Base-by-base conservation (phyloP, 2,113 vertebrate genomes). In the Entosphenus tridentatus region DNA sequence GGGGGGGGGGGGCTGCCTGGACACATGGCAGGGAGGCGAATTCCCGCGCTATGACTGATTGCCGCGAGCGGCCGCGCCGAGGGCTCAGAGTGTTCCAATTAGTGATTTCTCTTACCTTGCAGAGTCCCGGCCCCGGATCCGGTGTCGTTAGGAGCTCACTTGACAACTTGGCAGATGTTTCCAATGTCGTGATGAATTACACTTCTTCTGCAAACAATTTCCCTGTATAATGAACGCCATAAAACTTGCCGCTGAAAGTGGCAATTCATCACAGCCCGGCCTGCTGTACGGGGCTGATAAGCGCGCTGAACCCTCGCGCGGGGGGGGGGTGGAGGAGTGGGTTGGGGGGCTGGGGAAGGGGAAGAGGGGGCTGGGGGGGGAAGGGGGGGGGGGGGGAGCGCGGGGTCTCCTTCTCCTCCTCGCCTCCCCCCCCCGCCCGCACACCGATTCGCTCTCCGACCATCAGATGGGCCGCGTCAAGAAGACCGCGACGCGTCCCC, bases 151-250 rank as follows among this genome's bases (percentile, higher is more conserved):
- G 21, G 62, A 65, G 39, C 62, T n/a, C n/a, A 65, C 62, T 65
- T 65, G 62, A 65, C 62, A 65, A 21, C 62, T 65, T 65, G 62
- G 62, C 62, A 65, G 62, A 65, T 65, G 62, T 65, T 65, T 65
- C 62, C 21, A 65, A 21, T 65, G 62, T 65, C 62, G n/a, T 65
- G 62, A 65, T 65, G 62, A 65, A 65, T 65, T 65, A 65, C 62
- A 65, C 62, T 65, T n/a, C 62, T 65, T 65, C 62, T 65, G 62
- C 62, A 65, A 65, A 65, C 62, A 65, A 65, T 65, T 65, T 65
- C 62, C 62, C 62, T 65, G 62, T 65, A 65, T 65, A 65, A 65
- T 65, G 62, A 65, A 65, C 21, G 62, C 62, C 62, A 65, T 65
- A 65, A 65, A 65, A 65, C 62, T 65, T 65, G 62, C 62, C 62